These are phyloP conservation scores for Fringilla coelebs DNA, from an alignment of 2,797 vertebrate genomes.

Conservation along the genomic window DNA sequence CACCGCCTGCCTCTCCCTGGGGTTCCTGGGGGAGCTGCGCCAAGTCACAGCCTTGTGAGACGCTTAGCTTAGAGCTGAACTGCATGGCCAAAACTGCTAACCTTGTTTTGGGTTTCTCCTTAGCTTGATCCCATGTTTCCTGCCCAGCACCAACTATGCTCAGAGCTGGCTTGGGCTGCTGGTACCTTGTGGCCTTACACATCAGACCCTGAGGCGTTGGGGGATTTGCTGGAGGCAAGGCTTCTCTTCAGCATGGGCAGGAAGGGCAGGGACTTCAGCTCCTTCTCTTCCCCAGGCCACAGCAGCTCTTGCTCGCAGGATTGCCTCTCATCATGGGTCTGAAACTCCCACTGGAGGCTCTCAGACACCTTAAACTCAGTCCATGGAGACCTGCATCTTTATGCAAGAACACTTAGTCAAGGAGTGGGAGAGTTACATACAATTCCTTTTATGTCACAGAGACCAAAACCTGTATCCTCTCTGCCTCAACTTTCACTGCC, in stretches of 20 bases:
- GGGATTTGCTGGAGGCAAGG: background rate
- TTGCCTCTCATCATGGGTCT: background rate
- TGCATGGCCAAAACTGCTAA: background rate
- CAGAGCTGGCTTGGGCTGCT: background rate
- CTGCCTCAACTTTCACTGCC: background rate
- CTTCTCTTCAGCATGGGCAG: background rate
- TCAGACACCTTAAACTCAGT: background rate
- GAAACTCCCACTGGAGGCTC: background rate
- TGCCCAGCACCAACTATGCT: background rate
- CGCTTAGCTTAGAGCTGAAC: background rate
- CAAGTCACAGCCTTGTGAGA: background rate
- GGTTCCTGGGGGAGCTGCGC: background rate
- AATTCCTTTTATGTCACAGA: background rate
- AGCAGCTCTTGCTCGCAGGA: background rate
- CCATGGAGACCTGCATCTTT: background rate
- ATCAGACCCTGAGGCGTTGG: background rate
- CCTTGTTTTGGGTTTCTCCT: background rate
- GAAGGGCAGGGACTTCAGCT: background rate
- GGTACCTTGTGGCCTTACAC: background rate
- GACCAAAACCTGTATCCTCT: background rate
- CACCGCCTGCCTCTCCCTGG: background rate
- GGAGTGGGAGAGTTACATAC: background rate
- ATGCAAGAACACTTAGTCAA: background rate
- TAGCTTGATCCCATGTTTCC: background rate
- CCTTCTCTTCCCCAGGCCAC: background rate